phyloP scores from a whole-genome alignment of 2,113 vertebrate species.

The Pterocles gutturalis region DNA sequence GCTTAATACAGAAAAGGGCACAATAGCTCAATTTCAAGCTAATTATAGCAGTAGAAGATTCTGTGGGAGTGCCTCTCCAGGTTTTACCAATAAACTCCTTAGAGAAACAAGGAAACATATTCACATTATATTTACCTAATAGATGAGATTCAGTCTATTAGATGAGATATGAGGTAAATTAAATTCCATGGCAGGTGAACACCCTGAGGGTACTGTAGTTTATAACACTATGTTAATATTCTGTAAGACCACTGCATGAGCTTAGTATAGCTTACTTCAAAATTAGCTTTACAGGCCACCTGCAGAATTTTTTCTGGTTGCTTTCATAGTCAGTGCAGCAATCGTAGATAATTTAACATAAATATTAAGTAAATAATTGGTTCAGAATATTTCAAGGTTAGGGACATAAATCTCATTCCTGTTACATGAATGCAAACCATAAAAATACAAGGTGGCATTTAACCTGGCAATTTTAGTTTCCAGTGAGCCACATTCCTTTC shows the following conservation, averaged over 20 bases:
- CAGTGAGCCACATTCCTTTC: constrained; percentile 40
- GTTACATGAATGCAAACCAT: constrained; percentile 52
- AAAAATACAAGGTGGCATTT: constrained; percentile 56
- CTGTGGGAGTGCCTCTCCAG: constrained; percentile 54
- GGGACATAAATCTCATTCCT: constrained; percentile 73
- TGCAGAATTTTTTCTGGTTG: constrained; percentile 77
- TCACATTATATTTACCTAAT: constrained; percentile 82
- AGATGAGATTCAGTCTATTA: constrained; percentile 80
- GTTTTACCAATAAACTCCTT: constrained; percentile 71
- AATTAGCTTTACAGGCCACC: constrained; percentile 83
- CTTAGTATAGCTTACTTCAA: constrained; percentile 76
- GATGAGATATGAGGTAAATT: constrained; percentile 85
- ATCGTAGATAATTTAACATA: constrained; percentile 80
- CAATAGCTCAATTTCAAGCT: constrained; percentile 62
- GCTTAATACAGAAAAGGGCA: constrained; percentile 28
- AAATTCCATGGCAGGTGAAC: constrained; percentile 82
- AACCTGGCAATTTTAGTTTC: constrained; percentile 64
- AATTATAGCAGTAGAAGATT: constrained; percentile 69
- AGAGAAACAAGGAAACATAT: constrained; percentile 76
- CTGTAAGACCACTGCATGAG: constrained; percentile 73
- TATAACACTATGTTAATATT: constrained; percentile 81
- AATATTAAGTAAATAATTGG: constrained; percentile 85
- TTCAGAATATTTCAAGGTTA: constrained; percentile 78
- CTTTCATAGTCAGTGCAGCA: constrained; percentile 78
- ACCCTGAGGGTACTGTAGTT: constrained; percentile 76